Conservation (phyloP, 2,797 vertebrate genomes). For the Odontamblyopus lacepedii region DNA sequence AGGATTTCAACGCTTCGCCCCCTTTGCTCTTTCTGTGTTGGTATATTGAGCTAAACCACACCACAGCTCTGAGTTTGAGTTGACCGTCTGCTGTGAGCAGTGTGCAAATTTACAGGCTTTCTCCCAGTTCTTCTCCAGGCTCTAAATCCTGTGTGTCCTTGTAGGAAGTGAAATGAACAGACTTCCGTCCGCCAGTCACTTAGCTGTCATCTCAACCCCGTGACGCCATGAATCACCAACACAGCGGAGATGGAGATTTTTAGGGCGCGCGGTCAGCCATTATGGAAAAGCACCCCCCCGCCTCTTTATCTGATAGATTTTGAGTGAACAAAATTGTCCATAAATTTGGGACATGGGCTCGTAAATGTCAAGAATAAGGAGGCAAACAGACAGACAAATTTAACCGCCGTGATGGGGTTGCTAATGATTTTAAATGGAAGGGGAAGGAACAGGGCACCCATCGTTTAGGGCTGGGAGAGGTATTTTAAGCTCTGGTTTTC, state of each 20-base stretch:
- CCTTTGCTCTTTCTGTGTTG: not conserved
- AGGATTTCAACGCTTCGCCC: not conserved
- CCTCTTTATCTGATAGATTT: slow-evolving; percentile 70
- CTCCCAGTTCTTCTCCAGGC: slow-evolving; percentile 20
- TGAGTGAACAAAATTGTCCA: slow-evolving; percentile 72
- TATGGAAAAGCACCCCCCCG: slow-evolving; percentile 60
- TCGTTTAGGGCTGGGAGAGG: slow-evolving; percentile 4
- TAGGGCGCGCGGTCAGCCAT: slow-evolving; percentile 47
- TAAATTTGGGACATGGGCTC: slow-evolving; percentile 72
- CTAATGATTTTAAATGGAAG: slow-evolving; percentile 57
- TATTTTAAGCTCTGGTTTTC: not conserved
- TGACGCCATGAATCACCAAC: slow-evolving; percentile 66
- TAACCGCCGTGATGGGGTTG: slow-evolving; percentile 50
- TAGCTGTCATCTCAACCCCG: slow-evolving; percentile 50
- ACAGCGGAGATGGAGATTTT: slow-evolving; percentile 54
- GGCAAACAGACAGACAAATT: slow-evolving; percentile 66
- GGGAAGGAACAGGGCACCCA: slow-evolving; percentile 8
- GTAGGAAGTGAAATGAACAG: slow-evolving; percentile 47
- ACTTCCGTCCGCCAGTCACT: slow-evolving; percentile 56
- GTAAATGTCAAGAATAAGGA: slow-evolving; percentile 70
- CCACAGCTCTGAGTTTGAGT: slow-evolving; percentile 7
- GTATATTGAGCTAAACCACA: not conserved
- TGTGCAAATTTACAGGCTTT: slow-evolving; percentile 10
- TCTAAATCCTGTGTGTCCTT: slow-evolving; percentile 35
- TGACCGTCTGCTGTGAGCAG: slow-evolving; percentile 5